Conservation (phyloP, 1,140 invertebrate species). For the Araneus ventricosus region DNA sequence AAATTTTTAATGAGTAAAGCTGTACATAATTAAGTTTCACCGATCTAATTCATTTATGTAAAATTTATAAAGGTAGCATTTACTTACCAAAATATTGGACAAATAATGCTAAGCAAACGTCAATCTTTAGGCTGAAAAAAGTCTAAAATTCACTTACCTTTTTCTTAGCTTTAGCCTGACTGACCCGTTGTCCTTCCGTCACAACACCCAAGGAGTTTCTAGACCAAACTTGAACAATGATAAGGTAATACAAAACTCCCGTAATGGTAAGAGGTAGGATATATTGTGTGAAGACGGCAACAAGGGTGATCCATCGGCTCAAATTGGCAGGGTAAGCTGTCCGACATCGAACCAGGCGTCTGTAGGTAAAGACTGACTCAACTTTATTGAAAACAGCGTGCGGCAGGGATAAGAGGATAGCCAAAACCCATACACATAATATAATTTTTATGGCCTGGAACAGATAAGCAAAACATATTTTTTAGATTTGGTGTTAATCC, state of each 20-base stretch:
- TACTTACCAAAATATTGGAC: no score
- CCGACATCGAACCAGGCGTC: slow-evolving; percentile 79
- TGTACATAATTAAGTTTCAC: no score
- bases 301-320: slow-evolving; percentile 80
- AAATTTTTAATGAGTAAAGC: no score
- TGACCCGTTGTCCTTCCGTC: slow-evolving; percentile 78
- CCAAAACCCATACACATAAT: slow-evolving; percentile 81
- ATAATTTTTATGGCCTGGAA: slow-evolving; percentile 78
- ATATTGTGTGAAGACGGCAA: slow-evolving; percentile 82
- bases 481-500: no score
- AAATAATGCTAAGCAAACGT: background rate
- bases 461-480: slow-evolving; percentile 16
- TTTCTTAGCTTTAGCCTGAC: slow-evolving; percentile 78
- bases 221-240: slow-evolving; percentile 79
- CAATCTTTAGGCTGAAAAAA: background rate
- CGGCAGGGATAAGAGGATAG: slow-evolving; percentile 81
- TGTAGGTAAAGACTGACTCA: slow-evolving; percentile 76
- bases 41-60: no score
- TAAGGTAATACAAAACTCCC: slow-evolving; percentile 80
- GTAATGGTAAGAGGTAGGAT: slow-evolving; percentile 81
- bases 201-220: slow-evolving; percentile 77
- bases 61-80: no score
- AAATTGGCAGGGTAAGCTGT: slow-evolving; percentile 80
- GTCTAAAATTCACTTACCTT: slow-evolving; percentile 50
- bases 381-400: slow-evolving; percentile 81